Evolutionary conservation across 2,888 invertebrate species (phyloP).

Genomic region (Chrysolina haemoptera): DNA sequence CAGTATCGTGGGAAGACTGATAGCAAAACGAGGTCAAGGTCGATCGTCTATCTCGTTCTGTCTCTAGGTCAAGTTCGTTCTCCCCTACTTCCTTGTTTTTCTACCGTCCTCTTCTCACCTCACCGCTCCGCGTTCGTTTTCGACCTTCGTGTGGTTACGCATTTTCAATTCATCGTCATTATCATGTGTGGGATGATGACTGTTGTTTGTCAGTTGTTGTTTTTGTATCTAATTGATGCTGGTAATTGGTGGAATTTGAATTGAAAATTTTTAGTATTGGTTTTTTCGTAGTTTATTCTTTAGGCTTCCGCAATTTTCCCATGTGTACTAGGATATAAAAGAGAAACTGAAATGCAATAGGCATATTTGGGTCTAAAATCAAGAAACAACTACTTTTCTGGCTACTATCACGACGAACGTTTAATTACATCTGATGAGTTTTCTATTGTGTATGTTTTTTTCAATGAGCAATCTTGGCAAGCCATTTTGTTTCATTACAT

Average conservation of each 20-base stretch:
- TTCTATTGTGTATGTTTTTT: too few species aligned
- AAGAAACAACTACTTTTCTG: too few species aligned
- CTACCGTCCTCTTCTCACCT: not conserved
- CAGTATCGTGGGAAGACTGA: not conserved
- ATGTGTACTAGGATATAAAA: too few species aligned
- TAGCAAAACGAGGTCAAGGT: not conserved
- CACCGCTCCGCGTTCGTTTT: not conserved
- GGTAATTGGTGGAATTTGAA: not conserved
- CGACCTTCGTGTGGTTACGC: not conserved
- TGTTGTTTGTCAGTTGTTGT: not conserved
- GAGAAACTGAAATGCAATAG: too few species aligned
- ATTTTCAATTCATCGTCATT: not conserved
- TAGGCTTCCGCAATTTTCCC: too few species aligned
- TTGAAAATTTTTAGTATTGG: too few species aligned
- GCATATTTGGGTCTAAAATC: too few species aligned
- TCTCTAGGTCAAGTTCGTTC: slow-evolving; percentile 12
- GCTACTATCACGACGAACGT: too few species aligned
- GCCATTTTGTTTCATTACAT: too few species aligned
- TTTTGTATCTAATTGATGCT: not conserved
- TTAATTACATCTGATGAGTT: too few species aligned
- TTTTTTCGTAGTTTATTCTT: too few species aligned
- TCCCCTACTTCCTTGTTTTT: not conserved
- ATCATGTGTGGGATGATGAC: not conserved
- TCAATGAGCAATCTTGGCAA: too few species aligned
- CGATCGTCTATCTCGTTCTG: slow-evolving; percentile 1